Conservation (phyloP, 1,140 invertebrate species). For the Temnothorax longispinosus region DNA sequence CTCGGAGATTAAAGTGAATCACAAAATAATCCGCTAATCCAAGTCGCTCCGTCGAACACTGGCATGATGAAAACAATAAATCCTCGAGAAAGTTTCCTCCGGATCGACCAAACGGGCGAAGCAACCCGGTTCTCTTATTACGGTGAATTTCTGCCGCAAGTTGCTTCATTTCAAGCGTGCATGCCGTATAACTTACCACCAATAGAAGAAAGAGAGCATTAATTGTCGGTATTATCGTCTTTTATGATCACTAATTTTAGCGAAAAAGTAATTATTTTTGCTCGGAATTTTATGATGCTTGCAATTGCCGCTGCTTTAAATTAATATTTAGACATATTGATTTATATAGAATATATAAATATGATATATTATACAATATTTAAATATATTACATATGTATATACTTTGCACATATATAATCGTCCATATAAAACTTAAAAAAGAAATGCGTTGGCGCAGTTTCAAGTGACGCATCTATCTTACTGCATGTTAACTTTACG, state of each 20-base stretch:
- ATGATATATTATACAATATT: neutral
- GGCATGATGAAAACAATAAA: conserved; percentile 60
- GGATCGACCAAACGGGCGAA: conserved; percentile 28
- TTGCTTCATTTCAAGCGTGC: neutral
- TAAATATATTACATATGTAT: neutral
- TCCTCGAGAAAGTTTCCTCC: conserved; percentile 15
- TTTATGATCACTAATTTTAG: neutral
- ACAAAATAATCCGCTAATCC: conserved; percentile 32
- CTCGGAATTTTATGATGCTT: neutral
- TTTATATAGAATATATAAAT: no score
- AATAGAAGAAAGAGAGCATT: neutral
- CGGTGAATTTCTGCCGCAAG: conserved; percentile 24
- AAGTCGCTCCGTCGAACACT: conserved; percentile 19
- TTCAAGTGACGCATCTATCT: neutral
- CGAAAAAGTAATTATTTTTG: conserved; percentile 1
- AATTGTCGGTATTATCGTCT: neutral
- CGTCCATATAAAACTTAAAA: neutral
- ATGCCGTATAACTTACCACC: neutral
- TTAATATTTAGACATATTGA: neutral
- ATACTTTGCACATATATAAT: neutral
- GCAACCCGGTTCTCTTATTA: conserved; percentile 43
- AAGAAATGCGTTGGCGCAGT: neutral
- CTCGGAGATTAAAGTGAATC: conserved; percentile 25
- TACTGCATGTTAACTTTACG: conserved; percentile 28
- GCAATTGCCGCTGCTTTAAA: neutral